phyloP scores from a whole-genome alignment of 2,888 invertebrate genomes.

The Criorhina ranunculi region DNA sequence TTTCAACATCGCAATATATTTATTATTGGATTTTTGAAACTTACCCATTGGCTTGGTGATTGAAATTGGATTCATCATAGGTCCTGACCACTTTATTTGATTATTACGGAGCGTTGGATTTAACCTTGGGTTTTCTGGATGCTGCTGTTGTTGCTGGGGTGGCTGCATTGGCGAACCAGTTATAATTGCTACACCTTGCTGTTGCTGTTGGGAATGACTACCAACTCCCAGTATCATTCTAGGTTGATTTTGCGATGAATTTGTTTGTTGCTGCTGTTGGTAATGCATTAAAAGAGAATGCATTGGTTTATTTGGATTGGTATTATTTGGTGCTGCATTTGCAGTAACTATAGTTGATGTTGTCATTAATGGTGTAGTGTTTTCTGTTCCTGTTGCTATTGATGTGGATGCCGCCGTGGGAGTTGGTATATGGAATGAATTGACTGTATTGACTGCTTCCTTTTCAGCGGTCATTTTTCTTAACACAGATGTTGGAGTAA shows the following conservation, averaged over 20 bases:
- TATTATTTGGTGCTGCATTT: constrained; percentile 78
- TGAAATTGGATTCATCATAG: constrained; percentile 68
- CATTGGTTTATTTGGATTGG: constrained; percentile 60
- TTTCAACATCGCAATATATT: too few species aligned
- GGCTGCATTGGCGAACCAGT: constrained; percentile 69
- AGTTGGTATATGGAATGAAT: constrained; percentile 62
- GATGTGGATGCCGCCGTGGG: constrained; percentile 68
- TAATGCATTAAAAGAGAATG: constrained; percentile 74
- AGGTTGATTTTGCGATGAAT: constrained; percentile 77
- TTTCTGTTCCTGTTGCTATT: constrained; percentile 38
- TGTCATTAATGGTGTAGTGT: constrained; percentile 78
- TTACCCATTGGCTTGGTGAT: constrained; percentile 80
- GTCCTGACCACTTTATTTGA: constrained; percentile 77
- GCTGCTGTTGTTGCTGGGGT: constrained; percentile 62
- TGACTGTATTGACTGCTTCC: constrained; percentile 85
- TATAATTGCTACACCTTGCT: constrained; percentile 50
- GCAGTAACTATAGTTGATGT: constrained; percentile 79
- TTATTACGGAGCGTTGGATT: constrained; percentile 77
- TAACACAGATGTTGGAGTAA: constrained; percentile 97
- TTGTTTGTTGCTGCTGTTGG: constrained; percentile 75
- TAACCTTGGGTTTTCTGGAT: constrained; percentile 69
- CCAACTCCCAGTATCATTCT: constrained; percentile 83
- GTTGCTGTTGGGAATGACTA: constrained; percentile 77
- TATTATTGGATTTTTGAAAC: neutral
- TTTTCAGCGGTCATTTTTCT: constrained; percentile 97